phyloP scores from a whole-genome alignment of 2,113 vertebrate genomes.

The Hemibagrus wyckioides region DNA sequence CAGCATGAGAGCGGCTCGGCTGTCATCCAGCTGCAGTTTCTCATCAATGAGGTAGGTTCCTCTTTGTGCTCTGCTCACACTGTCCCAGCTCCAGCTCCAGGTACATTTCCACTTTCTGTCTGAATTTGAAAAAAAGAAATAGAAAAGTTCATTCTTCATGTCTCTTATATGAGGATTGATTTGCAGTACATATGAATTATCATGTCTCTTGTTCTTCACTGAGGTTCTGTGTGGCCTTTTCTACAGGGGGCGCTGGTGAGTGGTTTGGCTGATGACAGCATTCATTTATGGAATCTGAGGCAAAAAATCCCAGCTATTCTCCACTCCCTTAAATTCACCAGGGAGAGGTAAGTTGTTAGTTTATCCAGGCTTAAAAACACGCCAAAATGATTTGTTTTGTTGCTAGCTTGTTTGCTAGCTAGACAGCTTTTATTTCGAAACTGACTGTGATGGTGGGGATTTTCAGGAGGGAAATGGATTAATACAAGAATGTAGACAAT shows the following conservation, averaged over 20 bases:
- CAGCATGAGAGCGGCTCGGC: slow-evolving; percentile 94
- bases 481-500: neutral
- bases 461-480: neutral
- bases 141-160: neutral
- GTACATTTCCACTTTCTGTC: neutral
- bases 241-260: slow-evolving; percentile 96
- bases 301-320: slow-evolving; percentile 96
- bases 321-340: slow-evolving; percentile 95
- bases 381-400: neutral
- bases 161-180: neutral
- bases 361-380: neutral
- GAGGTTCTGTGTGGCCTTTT: slow-evolving; percentile 7
- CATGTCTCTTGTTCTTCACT: neutral
- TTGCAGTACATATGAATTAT: neutral
- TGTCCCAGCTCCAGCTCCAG: neutral
- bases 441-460: neutral
- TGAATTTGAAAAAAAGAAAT: neutral
- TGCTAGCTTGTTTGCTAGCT: neutral
- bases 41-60: slow-evolving; percentile 92
- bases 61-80: slow-evolving; percentile 11
- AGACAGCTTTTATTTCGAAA: neutral
- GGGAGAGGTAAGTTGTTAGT: slow-evolving; percentile 83
- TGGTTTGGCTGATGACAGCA: slow-evolving; percentile 96
- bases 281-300: slow-evolving; percentile 98
- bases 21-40: slow-evolving; percentile 98